Evolutionary conservation across 2,888 invertebrate species (phyloP).

Genomic region (Macaria liturata): DNA sequence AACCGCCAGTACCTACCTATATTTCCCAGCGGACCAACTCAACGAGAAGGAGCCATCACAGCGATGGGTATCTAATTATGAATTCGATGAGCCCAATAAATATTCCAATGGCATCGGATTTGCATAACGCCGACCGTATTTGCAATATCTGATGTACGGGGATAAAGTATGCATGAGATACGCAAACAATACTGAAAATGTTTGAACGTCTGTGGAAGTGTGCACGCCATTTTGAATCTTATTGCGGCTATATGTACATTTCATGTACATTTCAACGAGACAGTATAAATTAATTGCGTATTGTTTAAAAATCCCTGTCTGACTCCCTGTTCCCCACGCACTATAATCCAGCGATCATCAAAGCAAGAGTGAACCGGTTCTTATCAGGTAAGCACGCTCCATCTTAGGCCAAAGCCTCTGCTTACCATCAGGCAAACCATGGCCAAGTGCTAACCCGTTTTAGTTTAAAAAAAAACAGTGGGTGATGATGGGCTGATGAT

Average conservation of each 20-base stretch:
- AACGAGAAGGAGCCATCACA: conserved; percentile 50
- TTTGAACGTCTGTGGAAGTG: conserved; percentile 3
- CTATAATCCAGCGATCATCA: too few relatives aligned
- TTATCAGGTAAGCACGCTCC: too few relatives aligned
- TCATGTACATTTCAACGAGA: not conserved
- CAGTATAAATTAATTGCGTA: too few relatives aligned
- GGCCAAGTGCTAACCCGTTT: too few relatives aligned
- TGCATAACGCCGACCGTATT: conserved; percentile 53
- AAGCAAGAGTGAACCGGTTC: too few relatives aligned
- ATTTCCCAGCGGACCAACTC: conserved; percentile 67
- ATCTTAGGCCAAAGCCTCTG: too few relatives aligned
- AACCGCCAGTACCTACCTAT: conserved; percentile 38
- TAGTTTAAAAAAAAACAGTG: too few relatives aligned
- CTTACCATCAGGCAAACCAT: too few relatives aligned
- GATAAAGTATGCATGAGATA: conserved; percentile 23
- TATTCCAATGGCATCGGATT: conserved; percentile 70
- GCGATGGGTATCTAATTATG: conserved; percentile 67
- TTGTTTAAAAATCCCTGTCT: too few relatives aligned
- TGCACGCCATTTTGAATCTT: conserved; percentile 8
- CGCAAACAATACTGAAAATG: conserved; percentile 20
- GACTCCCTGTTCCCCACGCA: too few relatives aligned
- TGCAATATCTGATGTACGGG: conserved; percentile 28
- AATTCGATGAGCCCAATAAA: conserved; percentile 75
- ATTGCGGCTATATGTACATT: conserved; percentile 7
- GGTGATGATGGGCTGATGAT: too few relatives aligned